Percentiles rank a stretch among this genome's conserved stretches.
These are phyloP conservation scores for Lophius americanus DNA, from an alignment of 2,797 vertebrate species.

Conservation along the genomic window DNA sequence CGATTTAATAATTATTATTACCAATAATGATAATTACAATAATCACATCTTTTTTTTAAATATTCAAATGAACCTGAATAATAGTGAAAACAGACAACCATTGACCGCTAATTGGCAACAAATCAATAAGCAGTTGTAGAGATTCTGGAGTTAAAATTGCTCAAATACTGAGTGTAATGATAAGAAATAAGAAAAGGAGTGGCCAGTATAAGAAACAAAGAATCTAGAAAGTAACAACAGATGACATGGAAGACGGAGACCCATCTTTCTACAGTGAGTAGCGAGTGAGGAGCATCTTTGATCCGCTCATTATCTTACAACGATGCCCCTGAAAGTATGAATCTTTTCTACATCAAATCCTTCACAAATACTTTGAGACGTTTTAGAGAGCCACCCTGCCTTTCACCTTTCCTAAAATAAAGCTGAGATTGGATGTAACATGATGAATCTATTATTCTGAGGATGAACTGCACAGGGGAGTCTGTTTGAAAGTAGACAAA, in stretches of 20 bases:
- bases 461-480: constrained; percentile 14
- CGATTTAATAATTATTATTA: no score
- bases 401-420: constrained; percentile 24
- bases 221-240: constrained; percentile 26
- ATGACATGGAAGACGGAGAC: constrained; percentile 27
- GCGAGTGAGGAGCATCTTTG: constrained; percentile 12
- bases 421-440: constrained; percentile 11
- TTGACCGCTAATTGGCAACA: no score
- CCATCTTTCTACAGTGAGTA: constrained; percentile 20
- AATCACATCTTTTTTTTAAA: no score
- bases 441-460: constrained; percentile 11
- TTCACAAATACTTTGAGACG: constrained; percentile 32
- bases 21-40: no score
- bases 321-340: constrained; percentile 37
- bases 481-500: constrained; percentile 27
- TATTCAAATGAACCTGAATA: constrained; percentile 11
- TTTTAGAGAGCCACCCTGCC: constrained; percentile 15
- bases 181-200: constrained; percentile 28
- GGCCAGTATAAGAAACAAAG: constrained; percentile 27
- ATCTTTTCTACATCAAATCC: constrained; percentile 32
- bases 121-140: constrained; percentile 16
- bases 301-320: constrained; percentile 56
- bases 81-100: not conserved
- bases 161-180: constrained; percentile 21
- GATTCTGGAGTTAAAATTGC: constrained; percentile 25